A percentile compares a stretch with the other conserved stretches of the same genome.
phyloP scores from a whole-genome alignment of 2,113 vertebrate species.

The Cyphomyrus plagiostoma region DNA sequence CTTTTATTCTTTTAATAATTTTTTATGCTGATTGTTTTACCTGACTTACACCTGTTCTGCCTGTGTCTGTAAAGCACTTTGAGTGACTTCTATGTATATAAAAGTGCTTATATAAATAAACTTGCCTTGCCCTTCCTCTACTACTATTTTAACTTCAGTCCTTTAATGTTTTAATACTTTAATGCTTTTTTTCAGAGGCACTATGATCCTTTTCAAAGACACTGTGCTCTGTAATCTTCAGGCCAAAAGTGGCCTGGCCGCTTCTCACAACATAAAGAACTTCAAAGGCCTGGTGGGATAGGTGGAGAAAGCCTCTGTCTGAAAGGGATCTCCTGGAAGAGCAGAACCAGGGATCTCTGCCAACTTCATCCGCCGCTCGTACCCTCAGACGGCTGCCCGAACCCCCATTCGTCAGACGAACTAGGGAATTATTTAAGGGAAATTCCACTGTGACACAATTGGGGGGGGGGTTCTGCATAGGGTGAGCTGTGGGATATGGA shows the following conservation, averaged over 20 bases:
- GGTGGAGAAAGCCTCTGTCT: not conserved
- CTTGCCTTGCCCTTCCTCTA: not conserved
- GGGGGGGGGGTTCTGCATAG: not conserved
- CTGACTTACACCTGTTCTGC: not conserved
- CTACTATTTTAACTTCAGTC: not conserved
- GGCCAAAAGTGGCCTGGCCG: not conserved
- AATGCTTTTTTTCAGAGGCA: not conserved
- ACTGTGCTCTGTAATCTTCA: not conserved
- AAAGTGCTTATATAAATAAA: not conserved
- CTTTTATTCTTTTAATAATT: not conserved
- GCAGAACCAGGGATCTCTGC: not conserved
- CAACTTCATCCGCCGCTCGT: not conserved
- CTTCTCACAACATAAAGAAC: not conserved
- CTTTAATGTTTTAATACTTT: not conserved
- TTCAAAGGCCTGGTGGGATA: not conserved
- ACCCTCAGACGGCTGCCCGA: not conserved
- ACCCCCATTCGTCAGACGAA: not conserved
- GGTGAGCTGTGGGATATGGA: not conserved
- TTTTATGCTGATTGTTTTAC: not conserved
- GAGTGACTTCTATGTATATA: not conserved
- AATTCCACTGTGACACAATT: not conserved
- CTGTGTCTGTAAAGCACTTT: not conserved
- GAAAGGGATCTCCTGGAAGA: not conserved
- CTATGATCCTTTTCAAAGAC: not conserved
- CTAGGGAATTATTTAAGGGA: not conserved